A percentile compares a stretch with the other conserved stretches of the same genome.
Conservation (phyloP, 2,888 invertebrate genomes). For the Macrostomum cliftonense region DNA sequence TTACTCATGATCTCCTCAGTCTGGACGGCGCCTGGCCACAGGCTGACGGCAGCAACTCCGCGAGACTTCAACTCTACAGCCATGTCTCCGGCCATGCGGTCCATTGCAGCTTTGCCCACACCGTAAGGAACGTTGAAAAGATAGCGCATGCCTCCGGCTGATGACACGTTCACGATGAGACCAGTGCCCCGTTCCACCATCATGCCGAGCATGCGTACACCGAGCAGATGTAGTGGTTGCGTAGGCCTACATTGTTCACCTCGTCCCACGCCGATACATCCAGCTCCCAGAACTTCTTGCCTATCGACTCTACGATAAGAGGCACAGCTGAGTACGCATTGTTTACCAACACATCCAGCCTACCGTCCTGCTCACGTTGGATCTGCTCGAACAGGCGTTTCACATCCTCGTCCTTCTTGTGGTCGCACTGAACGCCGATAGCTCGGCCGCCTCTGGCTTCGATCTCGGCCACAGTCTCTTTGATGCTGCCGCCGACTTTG, state of each 20-base stretch:
- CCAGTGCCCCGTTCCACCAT: constrained; percentile 35
- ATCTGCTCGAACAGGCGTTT: constrained; percentile 32
- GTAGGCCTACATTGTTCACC: constrained; percentile 37
- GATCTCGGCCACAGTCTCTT: constrained; percentile 20
- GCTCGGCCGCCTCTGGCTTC: constrained; percentile 2
- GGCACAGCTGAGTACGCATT: constrained; percentile 36
- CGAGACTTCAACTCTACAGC: constrained; percentile 32
- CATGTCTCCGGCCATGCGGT: constrained; percentile 40
- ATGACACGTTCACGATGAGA: constrained; percentile 39
- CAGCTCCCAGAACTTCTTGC: constrained; percentile 34
- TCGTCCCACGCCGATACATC: constrained; percentile 33
- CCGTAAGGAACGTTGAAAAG: constrained; percentile 38
- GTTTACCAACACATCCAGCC: constrained; percentile 38
- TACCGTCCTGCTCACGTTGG: constrained; percentile 28
- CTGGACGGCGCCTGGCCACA: constrained; percentile 39
- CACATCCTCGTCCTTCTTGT: constrained; percentile 30
- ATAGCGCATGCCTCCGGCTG: constrained; percentile 36
- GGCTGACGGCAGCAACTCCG: constrained; percentile 31
- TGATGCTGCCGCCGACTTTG: constrained; percentile 13
- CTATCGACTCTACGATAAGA: constrained; percentile 20
- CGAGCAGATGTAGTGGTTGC: constrained; percentile 38
- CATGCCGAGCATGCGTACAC: constrained; percentile 34
- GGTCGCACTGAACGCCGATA: constrained; percentile 36
- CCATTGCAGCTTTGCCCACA: constrained; percentile 39
- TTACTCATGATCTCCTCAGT: constrained; percentile 28